phyloP scores from a whole-genome alignment of 2,113 vertebrate species.

The Gobio gobio region DNA sequence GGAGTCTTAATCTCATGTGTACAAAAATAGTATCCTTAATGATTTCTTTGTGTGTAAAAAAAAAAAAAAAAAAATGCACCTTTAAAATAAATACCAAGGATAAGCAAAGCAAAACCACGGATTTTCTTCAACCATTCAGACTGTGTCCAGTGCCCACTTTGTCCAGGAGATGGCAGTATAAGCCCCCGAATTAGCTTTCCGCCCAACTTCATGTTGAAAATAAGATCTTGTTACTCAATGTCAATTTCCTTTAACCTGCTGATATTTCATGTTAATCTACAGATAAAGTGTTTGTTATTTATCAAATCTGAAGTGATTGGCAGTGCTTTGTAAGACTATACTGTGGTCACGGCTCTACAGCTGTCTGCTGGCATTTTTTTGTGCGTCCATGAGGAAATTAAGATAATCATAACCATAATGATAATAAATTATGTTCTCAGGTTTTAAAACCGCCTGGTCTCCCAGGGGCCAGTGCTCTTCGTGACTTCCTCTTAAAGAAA shows the following conservation, averaged over 20 bases:
- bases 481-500: conserved; percentile 79
- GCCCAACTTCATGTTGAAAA: conserved; percentile 16
- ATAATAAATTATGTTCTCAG: conserved; percentile 55
- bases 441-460: conserved; percentile 57
- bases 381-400: conserved; percentile 53
- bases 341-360: conserved; percentile 43
- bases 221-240: conserved; percentile 49
- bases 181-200: conserved; percentile 34
- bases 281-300: conserved; percentile 45
- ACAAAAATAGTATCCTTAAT: background rate
- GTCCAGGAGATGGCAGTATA: conserved; percentile 72
- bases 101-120: background rate
- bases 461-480: conserved; percentile 71
- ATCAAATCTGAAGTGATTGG: conserved; percentile 35
- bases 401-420: conserved; percentile 54
- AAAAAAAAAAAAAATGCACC: background rate
- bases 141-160: background rate
- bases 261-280: conserved; percentile 43
- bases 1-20: background rate
- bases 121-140: background rate
- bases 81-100: background rate
- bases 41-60: background rate
- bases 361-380: conserved; percentile 41
- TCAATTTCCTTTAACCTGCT: conserved; percentile 52
- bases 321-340: conserved; percentile 36